Conservation (phyloP, 2,888 invertebrate species). For the Megamerina dolium region DNA sequence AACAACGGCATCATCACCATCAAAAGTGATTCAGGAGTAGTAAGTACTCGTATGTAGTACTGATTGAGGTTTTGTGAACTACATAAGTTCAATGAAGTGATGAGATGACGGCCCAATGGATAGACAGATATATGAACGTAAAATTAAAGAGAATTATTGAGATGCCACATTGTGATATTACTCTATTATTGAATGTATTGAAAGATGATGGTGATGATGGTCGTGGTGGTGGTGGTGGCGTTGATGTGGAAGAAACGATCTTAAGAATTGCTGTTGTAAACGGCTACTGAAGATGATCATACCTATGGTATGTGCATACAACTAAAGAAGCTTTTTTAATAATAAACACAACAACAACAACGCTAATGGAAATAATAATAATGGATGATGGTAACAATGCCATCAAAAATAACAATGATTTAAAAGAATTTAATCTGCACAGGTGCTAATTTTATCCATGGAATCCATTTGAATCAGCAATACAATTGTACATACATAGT, state of each 20-base stretch:
- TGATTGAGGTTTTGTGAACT: no score
- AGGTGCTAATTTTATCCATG: conserved; percentile 21
- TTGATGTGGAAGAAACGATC: no score
- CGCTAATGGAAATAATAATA: conserved; percentile 12
- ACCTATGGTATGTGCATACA: no score
- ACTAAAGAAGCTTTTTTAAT: no score
- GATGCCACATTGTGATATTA: conserved; percentile 5
- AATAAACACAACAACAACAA: no score
- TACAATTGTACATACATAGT: not conserved
- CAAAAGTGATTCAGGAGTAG: not conserved
- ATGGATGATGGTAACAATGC: conserved; percentile 3
- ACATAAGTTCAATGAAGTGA: no score
- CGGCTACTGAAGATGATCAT: no score
- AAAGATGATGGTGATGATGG: no score
- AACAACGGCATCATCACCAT: not conserved
- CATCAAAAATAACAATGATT: conserved; percentile 15
- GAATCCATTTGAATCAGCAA: conserved; percentile 3
- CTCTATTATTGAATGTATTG: conserved; percentile 12
- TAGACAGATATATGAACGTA: not conserved
- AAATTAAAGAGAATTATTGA: conserved; percentile 10
- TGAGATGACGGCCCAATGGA: not conserved
- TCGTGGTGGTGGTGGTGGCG: no score
- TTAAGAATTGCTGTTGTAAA: no score
- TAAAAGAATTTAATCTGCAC: conserved; percentile 20
- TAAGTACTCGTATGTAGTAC: not conserved